Evolutionary conservation across 2,888 invertebrate species (phyloP), one percentile per base, ranked within the genome.

Genomic region (Dendrolimus houi): DNA sequence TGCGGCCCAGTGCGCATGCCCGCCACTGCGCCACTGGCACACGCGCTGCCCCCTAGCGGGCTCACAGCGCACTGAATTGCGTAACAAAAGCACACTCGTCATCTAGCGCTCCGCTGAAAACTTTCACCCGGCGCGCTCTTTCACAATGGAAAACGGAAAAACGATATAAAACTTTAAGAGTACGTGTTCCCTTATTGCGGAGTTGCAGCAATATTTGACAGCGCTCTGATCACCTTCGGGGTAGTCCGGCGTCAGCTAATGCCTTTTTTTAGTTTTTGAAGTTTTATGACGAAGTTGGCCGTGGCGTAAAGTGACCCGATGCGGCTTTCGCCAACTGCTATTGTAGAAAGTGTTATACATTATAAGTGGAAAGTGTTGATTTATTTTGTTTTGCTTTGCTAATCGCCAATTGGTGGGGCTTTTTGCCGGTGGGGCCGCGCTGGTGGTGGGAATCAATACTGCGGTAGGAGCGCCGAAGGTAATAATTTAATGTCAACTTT

Each of bases 21-120:
- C 85, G 88, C 72, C 88, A 89, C 86, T 90, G 90, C 90, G 89
- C 90, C 90, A 89, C 87, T 83, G 68, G 77, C 72, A 79, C 71
- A 75, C 80, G 81, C 83, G 84, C 82, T 86, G 86, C 89, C 89
- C 89, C 87, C 89, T 88, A 80, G 88, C 81, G 88, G 88, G 77
- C 74, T 77, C 71, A 74, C 84, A 76, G 76, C 84, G 88, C 89
- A 89, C 83, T 84, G 81, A 83, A 74, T 90, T 90, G 89, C 90
- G 89, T 90, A 89, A 90, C 89, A 83, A 84, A 80, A 85, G 81
- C 87, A 85, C 87, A 87, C 81, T 87, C 82, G 84, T 76, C 81
- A 81, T 72, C 79, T 73, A 79, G 77, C 87, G 81, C 75, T 81
- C 76, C 85, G 79, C 81, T 73, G 85, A 81, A 85, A 87, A 85